A percentile compares a stretch with the other conserved stretches of the same genome.
Conservation (phyloP, 1,140 invertebrate genomes). For the Leptonema lineaticorne region DNA sequence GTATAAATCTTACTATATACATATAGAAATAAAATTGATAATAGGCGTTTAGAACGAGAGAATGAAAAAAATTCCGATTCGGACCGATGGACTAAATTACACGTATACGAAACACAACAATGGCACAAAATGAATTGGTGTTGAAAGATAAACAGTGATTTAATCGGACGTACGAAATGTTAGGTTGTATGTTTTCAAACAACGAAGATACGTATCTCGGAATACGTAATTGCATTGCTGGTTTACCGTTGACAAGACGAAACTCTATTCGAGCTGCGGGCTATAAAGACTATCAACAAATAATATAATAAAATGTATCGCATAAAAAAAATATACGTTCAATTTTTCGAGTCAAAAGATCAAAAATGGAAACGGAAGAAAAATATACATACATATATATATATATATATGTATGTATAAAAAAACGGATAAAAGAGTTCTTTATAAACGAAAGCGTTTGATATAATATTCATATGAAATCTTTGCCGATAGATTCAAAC, state of each 20-base stretch:
- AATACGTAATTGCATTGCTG: slow-evolving; percentile 11
- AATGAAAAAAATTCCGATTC: neutral
- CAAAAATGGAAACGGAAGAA: no score
- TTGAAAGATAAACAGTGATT: slow-evolving; percentile 38
- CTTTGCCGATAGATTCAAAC: no score
- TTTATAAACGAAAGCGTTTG: no score
- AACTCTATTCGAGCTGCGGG: neutral
- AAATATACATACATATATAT: no score
- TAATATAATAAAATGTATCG: no score
- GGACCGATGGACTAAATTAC: slow-evolving; percentile 35
- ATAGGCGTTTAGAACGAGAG: neutral
- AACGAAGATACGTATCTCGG: slow-evolving; percentile 15
- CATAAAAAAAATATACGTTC: no score
- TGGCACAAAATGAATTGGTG: slow-evolving; percentile 31
- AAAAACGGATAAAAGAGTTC: no score
- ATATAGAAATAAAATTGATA: neutral
- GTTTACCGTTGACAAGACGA: slow-evolving; percentile 15
- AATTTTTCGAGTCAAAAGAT: no score
- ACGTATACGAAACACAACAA: slow-evolving; percentile 34
- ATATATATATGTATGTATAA: no score
- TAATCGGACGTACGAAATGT: slow-evolving; percentile 33
- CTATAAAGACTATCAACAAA: neutral
- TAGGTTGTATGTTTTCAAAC: slow-evolving; percentile 33
- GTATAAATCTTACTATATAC: neutral
- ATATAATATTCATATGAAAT: no score